These are phyloP conservation scores for Epistrophe eligans DNA, from an alignment of 2,888 invertebrate genomes.

Conservation along the genomic window DNA sequence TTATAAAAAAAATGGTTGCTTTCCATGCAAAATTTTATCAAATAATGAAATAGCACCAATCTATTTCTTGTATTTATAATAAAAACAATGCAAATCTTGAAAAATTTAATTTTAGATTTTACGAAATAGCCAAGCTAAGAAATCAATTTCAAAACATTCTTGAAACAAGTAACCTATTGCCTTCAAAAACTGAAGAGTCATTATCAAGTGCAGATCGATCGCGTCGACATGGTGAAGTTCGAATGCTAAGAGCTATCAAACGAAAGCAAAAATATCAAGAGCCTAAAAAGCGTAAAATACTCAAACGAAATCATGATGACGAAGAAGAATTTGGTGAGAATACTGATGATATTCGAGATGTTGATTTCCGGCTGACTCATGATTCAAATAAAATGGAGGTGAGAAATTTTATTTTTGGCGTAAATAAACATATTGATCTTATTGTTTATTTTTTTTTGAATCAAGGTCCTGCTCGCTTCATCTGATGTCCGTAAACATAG, in stretches of 20 bases:
- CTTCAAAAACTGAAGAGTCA: conserved; percentile 84
- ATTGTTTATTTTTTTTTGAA: conserved; percentile 16
- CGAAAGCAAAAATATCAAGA: conserved; percentile 89
- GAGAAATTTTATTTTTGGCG: neutral
- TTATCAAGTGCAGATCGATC: conserved; percentile 91
- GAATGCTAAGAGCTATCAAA: conserved; percentile 92
- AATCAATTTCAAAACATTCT: conserved; percentile 94
- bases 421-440: neutral
- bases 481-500: conserved; percentile 87
- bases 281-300: conserved; percentile 88
- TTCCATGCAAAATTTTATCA: too few species aligned
- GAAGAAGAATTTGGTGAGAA: conserved; percentile 85
- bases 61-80: neutral
- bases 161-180: conserved; percentile 88
- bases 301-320: conserved; percentile 81
- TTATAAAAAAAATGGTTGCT: too few species aligned
- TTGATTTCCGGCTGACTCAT: conserved; percentile 93
- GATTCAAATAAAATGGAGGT: conserved; percentile 90
- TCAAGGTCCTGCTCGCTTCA: conserved; percentile 86
- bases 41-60: too few species aligned
- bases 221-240: conserved; percentile 94
- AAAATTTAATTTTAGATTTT: conserved; percentile 85
- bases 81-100: neutral
- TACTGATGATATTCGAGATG: conserved; percentile 91
- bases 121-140: conserved; percentile 97